Evolutionary conservation across 2,888 invertebrate genomes (phyloP), one percentile per base, ranked within the genome.

Genomic region (Poecilobothrus nobilitatus): DNA sequence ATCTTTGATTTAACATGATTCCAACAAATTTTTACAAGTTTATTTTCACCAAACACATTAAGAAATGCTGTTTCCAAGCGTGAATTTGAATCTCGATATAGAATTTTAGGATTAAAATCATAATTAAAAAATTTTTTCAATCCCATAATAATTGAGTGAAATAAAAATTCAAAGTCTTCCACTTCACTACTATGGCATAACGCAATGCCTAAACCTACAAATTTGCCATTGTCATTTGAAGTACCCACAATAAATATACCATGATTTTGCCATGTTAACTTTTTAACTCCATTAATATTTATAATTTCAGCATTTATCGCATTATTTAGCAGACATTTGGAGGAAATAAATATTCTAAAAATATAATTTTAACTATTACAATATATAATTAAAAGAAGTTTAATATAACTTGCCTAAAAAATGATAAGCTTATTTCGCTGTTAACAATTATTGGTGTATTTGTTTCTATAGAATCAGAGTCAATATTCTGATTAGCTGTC

Each of bases 131-230:
- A 63, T 22, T 63, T 21, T 21, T 10, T 21, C 9, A 63, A 9
- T 22, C 22, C 63, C 9, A 22, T 22, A 15, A 21, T 9, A 21
- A 63, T 21, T 63, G 63, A 63, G 2, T 63, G 2, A 63, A 63
- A 63, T 22, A 21, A 22, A 22, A 63, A 63, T 63, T 63, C 63
- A 22, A 63, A 63, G 20, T 63, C 63, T 63, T 63, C 63, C 2
- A 63, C 20, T 63, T 63, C 63, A 22, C 9, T 9, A 1, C 22
- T 10, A 10, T 20, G 21, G 18, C 63, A 63, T 22, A 63, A 2
- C 3, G 22, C 8, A 15, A 63, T 22, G 10, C 63, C 63, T 3
- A 63, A 63, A 6, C 10, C 21, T 22, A 22, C 5, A 22, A 63
- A 63, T 22, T 63, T 63, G 4, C 63, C 22, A 1, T 22, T 10